Evolutionary conservation across 1,140 invertebrate species (phyloP).

Genomic region (Danaus melanippus): DNA sequence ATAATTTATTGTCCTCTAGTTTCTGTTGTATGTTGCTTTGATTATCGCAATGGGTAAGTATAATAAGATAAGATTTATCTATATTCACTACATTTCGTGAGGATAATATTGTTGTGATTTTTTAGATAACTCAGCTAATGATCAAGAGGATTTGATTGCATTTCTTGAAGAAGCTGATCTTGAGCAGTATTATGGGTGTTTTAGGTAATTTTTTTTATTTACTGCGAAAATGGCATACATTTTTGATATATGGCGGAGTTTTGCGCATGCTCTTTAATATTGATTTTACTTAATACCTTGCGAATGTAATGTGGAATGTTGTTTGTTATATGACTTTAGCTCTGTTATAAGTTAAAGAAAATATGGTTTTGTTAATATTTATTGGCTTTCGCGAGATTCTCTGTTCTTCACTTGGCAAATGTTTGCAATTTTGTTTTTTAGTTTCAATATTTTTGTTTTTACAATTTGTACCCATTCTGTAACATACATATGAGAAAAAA

Average conservation of each 20-base stretch:
- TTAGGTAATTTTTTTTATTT: slow-evolving; percentile 42
- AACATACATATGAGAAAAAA: too few relatives aligned
- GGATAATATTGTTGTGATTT: slow-evolving; percentile 8
- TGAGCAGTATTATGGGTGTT: slow-evolving; percentile 54
- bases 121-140: slow-evolving; percentile 41
- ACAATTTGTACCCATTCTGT: too few relatives aligned
- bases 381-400: too few relatives aligned
- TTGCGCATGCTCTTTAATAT: slow-evolving; percentile 16
- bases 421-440: too few relatives aligned
- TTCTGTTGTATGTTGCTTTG: too few relatives aligned
- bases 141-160: slow-evolving; percentile 45
- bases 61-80: too few relatives aligned
- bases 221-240: slow-evolving; percentile 5
- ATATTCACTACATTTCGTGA: background rate
- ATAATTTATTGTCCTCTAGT: too few relatives aligned
- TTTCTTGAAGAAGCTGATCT: slow-evolving; percentile 61
- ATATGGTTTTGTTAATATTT: too few relatives aligned
- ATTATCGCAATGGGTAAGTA: too few relatives aligned
- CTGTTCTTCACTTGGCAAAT: too few relatives aligned
- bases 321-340: background rate
- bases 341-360: too few relatives aligned
- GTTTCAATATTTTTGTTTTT: too few relatives aligned
- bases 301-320: background rate
- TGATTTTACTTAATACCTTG: slow-evolving; percentile 4
- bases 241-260: slow-evolving; percentile 8